Evolutionary conservation across 1,140 invertebrate genomes (phyloP).

Genomic region (Trachelipus rathkii): DNA sequence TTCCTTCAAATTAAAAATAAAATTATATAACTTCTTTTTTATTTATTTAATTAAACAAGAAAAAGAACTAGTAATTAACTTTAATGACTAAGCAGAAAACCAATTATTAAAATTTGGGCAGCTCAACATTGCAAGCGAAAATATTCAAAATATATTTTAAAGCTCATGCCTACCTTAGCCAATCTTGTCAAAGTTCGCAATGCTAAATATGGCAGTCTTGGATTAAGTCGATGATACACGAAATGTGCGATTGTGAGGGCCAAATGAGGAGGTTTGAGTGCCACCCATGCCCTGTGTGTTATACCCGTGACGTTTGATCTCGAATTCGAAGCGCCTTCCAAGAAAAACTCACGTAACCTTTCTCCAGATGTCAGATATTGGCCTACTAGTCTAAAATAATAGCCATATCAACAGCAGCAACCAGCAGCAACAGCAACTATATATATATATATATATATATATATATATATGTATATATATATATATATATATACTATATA

Average conservation of each 20-base stretch:
- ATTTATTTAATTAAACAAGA: no score
- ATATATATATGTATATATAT: no score
- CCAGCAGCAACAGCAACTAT: no score
- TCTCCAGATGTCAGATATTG: not conserved
- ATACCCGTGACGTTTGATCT: no score
- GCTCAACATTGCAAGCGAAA: not conserved
- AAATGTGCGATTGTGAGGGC: conserved; percentile 41
- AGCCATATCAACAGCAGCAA: no score
- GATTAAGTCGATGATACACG: conserved; percentile 39
- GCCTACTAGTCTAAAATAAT: not conserved
- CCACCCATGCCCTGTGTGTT: not conserved
- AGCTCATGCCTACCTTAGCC: conserved; percentile 33
- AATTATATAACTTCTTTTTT: not conserved
- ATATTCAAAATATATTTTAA: not conserved
- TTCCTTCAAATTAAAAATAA: conserved; percentile 30
- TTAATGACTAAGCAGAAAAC: no score
- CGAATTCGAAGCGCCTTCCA: not conserved
- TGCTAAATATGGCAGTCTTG: conserved; percentile 38
- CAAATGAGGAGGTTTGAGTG: conserved; percentile 33
- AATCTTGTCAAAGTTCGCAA: conserved; percentile 39
- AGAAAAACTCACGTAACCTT: not conserved
- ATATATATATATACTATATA: no score
- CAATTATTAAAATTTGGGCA: not conserved
- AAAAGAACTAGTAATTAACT: no score
- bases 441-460: no score